phyloP scores from a whole-genome alignment of 2,113 vertebrate species.

The Leptodactylus fuscus region DNA sequence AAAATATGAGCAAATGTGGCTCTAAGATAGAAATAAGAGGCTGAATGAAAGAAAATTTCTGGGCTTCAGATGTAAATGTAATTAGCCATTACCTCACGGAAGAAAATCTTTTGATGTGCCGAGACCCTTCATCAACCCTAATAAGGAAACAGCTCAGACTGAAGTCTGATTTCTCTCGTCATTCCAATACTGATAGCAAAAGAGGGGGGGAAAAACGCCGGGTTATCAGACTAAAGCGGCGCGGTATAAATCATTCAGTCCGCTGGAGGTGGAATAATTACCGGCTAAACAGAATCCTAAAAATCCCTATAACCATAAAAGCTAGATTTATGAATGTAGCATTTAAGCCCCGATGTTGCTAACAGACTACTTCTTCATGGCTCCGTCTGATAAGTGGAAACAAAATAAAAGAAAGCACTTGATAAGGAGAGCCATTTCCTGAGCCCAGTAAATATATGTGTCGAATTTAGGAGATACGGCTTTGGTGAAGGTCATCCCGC shows the following conservation, averaged over 20 bases:
- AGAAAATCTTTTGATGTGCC: constrained; percentile 40
- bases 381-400: constrained; percentile 40
- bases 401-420: constrained; percentile 37
- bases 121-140: constrained; percentile 44
- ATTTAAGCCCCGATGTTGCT: constrained; percentile 12
- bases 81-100: constrained; percentile 56
- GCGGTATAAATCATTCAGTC: constrained; percentile 20
- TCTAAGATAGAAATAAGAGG: constrained; percentile 36
- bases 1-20: constrained; percentile 1
- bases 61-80: constrained; percentile 36
- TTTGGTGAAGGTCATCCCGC: constrained; percentile 45
- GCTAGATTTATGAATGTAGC: constrained; percentile 46
- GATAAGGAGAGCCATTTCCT: constrained; percentile 43
- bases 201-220: constrained; percentile 10
- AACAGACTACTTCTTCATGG: constrained; percentile 36
- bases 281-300: constrained; percentile 23
- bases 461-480: constrained; percentile 49
- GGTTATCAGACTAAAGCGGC: not conserved
- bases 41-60: constrained; percentile 20
- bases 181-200: constrained; percentile 29
- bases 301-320: constrained; percentile 35
- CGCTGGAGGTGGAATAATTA: constrained; percentile 51
- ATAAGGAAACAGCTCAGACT: constrained; percentile 47
- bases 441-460: constrained; percentile 35
- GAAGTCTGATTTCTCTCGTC: constrained; percentile 29